Evolutionary conservation across 2,888 invertebrate genomes (phyloP).

Genomic region (Cephonodes hylas): DNA sequence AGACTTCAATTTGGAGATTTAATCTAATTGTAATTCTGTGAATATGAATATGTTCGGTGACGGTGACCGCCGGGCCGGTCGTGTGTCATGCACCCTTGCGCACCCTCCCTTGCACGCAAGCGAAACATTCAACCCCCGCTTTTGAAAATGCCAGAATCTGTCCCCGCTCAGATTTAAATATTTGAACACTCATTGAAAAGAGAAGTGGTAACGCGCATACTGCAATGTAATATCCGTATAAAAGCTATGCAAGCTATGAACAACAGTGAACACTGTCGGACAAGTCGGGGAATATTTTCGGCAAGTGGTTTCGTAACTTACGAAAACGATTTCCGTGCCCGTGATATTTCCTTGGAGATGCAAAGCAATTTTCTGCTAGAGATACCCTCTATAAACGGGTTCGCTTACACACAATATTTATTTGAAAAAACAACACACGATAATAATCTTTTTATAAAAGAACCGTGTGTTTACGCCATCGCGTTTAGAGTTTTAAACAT

Average conservation of each 20-base stretch:
- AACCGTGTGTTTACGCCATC: constrained; percentile 8
- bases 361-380: constrained; percentile 76
- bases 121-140: constrained; percentile 31
- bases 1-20: constrained; percentile 4
- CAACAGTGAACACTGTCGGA: neutral
- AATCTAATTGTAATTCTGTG: neutral
- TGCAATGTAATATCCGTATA: neutral
- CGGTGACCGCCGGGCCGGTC: constrained; percentile 35
- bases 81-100: constrained; percentile 57
- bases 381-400: constrained; percentile 67
- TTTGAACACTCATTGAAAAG: constrained; percentile 7
- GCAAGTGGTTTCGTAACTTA: constrained; percentile 55
- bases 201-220: neutral
- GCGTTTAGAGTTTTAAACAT: constrained; percentile 23
- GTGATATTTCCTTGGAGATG: constrained; percentile 75
- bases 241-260: neutral
- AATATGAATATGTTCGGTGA: constrained; percentile 27
- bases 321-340: constrained; percentile 59
- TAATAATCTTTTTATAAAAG: constrained; percentile 31
- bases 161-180: constrained; percentile 6
- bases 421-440: constrained; percentile 43
- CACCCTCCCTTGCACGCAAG: constrained; percentile 44
- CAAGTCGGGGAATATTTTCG: constrained; percentile 35
- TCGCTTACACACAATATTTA: constrained; percentile 57
- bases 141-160: constrained; percentile 32